These are phyloP conservation scores for Taenaris catops DNA, from an alignment of 2,888 invertebrate species.

Conservation along the genomic window DNA sequence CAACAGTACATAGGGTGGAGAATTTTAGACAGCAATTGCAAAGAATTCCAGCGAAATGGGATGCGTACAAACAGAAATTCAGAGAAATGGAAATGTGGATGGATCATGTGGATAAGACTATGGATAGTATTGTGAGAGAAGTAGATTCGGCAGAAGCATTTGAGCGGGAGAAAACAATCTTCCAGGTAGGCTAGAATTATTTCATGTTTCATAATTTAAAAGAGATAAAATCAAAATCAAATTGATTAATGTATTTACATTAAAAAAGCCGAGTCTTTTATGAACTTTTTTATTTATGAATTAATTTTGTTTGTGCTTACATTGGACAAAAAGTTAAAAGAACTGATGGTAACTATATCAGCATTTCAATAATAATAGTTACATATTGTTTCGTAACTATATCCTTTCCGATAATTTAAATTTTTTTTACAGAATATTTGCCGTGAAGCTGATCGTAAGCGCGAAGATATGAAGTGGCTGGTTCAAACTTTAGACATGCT, in stretches of 20 bases:
- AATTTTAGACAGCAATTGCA: conserved; percentile 82
- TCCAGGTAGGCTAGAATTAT: conserved; percentile 90
- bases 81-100: conserved; percentile 93
- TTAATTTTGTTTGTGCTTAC: conserved; percentile 32
- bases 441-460: conserved; percentile 92
- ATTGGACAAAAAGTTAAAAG: conserved; percentile 55
- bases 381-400: too few species aligned
- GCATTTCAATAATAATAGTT: neutral
- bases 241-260: too few species aligned
- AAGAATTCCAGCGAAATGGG: conserved; percentile 95
- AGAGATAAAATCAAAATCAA: neutral
- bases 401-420: conserved; percentile 4
- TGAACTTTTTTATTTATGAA: too few species aligned
- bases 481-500: conserved; percentile 94
- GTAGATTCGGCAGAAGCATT: conserved; percentile 93
- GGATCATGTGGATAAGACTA: conserved; percentile 91
- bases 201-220: too few species aligned
- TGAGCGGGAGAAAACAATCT: conserved; percentile 92
- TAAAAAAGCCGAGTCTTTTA: too few species aligned
- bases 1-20: conserved; percentile 85
- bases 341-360: conserved; percentile 66
- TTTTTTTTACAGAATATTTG: conserved; percentile 86
- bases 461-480: conserved; percentile 97
- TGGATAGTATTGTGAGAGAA: conserved; percentile 91
- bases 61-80: conserved; percentile 89